These are phyloP conservation scores for Oncorhynchus keta DNA, from an alignment of 2,113 vertebrate species.

Conservation along the genomic window DNA sequence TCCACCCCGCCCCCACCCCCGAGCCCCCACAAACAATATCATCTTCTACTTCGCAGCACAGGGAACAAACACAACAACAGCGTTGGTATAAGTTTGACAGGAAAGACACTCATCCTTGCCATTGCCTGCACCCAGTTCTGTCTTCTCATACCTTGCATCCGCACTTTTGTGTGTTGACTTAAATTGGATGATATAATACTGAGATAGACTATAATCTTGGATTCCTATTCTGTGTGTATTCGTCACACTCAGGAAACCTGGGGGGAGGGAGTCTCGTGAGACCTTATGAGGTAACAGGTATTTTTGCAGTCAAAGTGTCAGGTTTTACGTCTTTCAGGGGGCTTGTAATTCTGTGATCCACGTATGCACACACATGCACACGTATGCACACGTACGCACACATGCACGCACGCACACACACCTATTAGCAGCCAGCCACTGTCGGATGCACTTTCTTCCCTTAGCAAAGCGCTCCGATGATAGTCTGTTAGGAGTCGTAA, in stretches of 20 bases:
- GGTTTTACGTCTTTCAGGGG: constrained; percentile 56
- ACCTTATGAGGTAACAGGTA: constrained; percentile 54
- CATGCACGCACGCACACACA: neutral
- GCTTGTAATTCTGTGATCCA: no score
- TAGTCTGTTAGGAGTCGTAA: constrained; percentile 88
- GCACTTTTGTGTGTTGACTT: neutral
- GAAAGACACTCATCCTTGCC: neutral
- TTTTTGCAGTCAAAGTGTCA: constrained; percentile 43
- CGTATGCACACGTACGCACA: neutral
- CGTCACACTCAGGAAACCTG: constrained; percentile 48
- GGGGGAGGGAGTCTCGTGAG: constrained; percentile 49
- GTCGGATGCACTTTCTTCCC: constrained; percentile 85
- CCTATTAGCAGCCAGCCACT: constrained; percentile 73
- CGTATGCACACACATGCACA: neutral
- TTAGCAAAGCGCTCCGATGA: constrained; percentile 79
- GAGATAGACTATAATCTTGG: constrained; percentile 39
- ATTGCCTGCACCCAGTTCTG: neutral
- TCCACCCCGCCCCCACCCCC: neutral
- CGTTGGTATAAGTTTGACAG: neutral
- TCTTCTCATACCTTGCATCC: neutral
- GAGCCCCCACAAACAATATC: constrained; percentile 29
- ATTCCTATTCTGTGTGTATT: constrained; percentile 43
- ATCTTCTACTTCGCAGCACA: constrained; percentile 13
- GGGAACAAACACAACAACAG: constrained; percentile 19
- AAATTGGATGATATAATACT: constrained; percentile 38